A percentile compares a stretch with the other conserved stretches of the same genome.
phyloP scores from a whole-genome alignment of 2,888 invertebrate genomes.

The Mystacides longicornis region DNA sequence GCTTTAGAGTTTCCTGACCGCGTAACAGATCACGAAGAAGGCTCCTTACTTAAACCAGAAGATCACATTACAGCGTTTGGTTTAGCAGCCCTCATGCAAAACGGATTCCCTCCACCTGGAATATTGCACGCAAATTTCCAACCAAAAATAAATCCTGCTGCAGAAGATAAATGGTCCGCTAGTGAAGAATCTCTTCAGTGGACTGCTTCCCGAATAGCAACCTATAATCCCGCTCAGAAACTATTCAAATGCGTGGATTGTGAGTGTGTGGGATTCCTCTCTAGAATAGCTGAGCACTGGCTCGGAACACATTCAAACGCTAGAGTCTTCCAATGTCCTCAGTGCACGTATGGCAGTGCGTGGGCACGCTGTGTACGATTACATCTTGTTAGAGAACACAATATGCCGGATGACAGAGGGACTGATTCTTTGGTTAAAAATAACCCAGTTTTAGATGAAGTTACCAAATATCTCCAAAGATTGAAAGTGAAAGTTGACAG shows the following conservation, averaged over 20 bases:
- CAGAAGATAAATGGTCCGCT: conserved; percentile 57
- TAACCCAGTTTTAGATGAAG: conserved; percentile 67
- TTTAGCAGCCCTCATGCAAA: conserved; percentile 69
- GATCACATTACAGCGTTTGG: conserved; percentile 69
- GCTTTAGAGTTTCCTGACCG: conserved; percentile 39
- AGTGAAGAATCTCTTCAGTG: conserved; percentile 65
- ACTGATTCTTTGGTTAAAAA: conserved; percentile 58
- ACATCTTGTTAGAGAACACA: conserved; percentile 67
- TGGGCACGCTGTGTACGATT: conserved; percentile 69
- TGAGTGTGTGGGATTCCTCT: conserved; percentile 67
- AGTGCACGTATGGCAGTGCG: conserved; percentile 67
- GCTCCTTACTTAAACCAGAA: conserved; percentile 54
- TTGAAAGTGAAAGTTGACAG: conserved; percentile 56
- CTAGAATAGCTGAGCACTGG: conserved; percentile 71
- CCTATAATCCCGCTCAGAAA: conserved; percentile 69
- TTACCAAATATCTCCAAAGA: conserved; percentile 61
- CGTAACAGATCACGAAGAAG: conserved; percentile 45
- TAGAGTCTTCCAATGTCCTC: conserved; percentile 56
- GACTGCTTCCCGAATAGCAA: conserved; percentile 73
- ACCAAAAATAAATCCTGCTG: conserved; percentile 44
- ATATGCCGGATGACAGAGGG: conserved; percentile 55
- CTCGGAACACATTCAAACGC: conserved; percentile 64
- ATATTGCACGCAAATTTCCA: conserved; percentile 55
- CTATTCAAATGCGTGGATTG: conserved; percentile 69
- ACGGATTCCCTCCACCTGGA: conserved; percentile 60